These are phyloP conservation scores for Phocoena sinus DNA, from an alignment of 2,113 vertebrate genomes.

Conservation along the genomic window DNA sequence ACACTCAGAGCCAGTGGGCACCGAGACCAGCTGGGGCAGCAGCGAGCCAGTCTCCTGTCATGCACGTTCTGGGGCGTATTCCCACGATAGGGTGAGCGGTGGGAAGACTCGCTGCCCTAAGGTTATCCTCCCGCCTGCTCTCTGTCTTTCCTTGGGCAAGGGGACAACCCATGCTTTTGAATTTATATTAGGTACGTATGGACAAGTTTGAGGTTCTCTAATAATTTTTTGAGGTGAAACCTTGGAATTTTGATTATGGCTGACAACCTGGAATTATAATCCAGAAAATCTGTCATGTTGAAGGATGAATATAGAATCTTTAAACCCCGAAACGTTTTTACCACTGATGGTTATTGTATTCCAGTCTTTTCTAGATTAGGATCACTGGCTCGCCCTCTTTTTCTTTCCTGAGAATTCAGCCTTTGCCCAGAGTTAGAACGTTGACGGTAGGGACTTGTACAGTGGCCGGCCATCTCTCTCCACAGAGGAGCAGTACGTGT, in stretches of 20 bases:
- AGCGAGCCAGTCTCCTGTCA: rapidly evolving
- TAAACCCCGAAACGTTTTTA: background rate
- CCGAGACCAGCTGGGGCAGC: rapidly evolving
- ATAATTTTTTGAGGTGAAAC: background rate
- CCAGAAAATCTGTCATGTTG: background rate
- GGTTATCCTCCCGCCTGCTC: background rate
- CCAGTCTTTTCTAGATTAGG: background rate
- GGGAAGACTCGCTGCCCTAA: rapidly evolving
- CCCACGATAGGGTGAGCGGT: rapidly evolving
- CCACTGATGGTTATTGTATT: background rate
- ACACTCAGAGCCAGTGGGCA: background rate
- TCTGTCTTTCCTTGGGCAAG: background rate
- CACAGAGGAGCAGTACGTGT: constrained; percentile 94
- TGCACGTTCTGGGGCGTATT: rapidly evolving
- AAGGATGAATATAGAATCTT: background rate
- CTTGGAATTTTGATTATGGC: background rate
- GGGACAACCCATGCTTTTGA: background rate
- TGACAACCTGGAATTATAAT: background rate
- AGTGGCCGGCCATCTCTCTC: constrained; percentile 48
- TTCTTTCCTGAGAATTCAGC: background rate
- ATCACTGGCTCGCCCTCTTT: rapidly evolving
- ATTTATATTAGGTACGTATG: background rate
- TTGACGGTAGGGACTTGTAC: background rate
- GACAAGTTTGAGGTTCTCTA: background rate
- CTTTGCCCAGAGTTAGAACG: background rate